Evolutionary conservation across 2,797 vertebrate species (phyloP).

Genomic region (Notolabrus celidotus): DNA sequence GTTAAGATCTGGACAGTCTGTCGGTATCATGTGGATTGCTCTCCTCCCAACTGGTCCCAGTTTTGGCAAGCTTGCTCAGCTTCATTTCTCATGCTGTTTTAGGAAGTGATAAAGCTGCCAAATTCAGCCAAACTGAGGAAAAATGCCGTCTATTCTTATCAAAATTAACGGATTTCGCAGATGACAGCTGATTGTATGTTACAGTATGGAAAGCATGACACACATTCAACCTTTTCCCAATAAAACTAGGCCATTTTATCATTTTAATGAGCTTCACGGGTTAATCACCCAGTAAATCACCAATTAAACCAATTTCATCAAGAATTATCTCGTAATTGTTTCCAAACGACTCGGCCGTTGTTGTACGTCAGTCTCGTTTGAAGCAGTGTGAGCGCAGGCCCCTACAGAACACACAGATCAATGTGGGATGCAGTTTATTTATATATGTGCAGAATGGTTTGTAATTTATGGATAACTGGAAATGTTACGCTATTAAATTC

Average conservation of each 20-base stretch:
- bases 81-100: slow-evolving; percentile 49
- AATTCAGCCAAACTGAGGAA: slow-evolving; percentile 26
- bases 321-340: slow-evolving; percentile 58
- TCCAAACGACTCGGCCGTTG: slow-evolving; percentile 43
- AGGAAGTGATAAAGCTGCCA: slow-evolving; percentile 59
- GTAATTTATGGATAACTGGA: not conserved
- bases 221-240: slow-evolving; percentile 14
- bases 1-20: slow-evolving; percentile 34
- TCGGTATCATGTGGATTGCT: slow-evolving; percentile 21
- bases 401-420: not conserved
- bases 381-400: slow-evolving; percentile 17
- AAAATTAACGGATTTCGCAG: slow-evolving; percentile 19
- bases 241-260: slow-evolving; percentile 26
- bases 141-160: slow-evolving; percentile 29
- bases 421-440: not conserved
- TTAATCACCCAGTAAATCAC: slow-evolving; percentile 71
- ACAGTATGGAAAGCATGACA: not conserved
- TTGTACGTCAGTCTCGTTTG: slow-evolving; percentile 47
- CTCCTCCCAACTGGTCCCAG: slow-evolving; percentile 35
- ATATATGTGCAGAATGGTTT: not conserved
- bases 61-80: slow-evolving; percentile 32
- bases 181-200: slow-evolving; percentile 10
- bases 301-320: slow-evolving; percentile 65
- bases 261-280: slow-evolving; percentile 49
- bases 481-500: slow-evolving; percentile 4